Conservation (phyloP, 23 tunicate genomes). For the Styela clava region DNA sequence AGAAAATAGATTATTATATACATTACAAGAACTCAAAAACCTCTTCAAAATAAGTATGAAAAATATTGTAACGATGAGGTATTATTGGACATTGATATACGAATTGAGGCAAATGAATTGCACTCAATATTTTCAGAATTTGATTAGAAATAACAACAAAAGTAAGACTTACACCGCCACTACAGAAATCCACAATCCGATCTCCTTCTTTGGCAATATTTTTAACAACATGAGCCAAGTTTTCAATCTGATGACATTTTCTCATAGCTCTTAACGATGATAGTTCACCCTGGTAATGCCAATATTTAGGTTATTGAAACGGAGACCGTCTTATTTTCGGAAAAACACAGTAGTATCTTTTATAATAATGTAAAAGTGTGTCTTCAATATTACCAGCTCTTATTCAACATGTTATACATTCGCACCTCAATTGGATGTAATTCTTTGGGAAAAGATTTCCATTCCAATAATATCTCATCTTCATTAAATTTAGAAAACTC, state of each 20-base stretch:
- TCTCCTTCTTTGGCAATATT: conserved; percentile 55
- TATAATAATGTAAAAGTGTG: background rate
- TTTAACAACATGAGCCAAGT: conserved; percentile 44
- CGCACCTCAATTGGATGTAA: conserved; percentile 69
- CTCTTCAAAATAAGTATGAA: too few species aligned
- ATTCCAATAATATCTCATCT: conserved; percentile 33
- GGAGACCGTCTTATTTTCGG: too few species aligned
- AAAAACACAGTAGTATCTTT: too few species aligned
- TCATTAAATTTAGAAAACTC: conserved; percentile 27
- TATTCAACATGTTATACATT: too few species aligned
- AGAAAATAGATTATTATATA: too few species aligned
- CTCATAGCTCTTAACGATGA: conserved; percentile 63
- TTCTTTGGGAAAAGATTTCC: conserved; percentile 48
- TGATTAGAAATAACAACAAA: too few species aligned
- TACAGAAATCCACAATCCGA: conserved; percentile 90
- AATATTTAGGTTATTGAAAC: too few species aligned
- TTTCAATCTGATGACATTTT: conserved; percentile 92
- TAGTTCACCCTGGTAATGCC: conserved; percentile 70
- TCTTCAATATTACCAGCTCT: background rate
- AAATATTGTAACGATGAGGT: too few species aligned
- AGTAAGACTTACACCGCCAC: conserved; percentile 91
- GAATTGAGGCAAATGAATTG: too few species aligned
- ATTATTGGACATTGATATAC: too few species aligned
- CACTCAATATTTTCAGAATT: too few species aligned
- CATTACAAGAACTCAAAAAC: too few species aligned